Conservation (phyloP, 2,888 invertebrate genomes). For the Ophion ellenae region DNA sequence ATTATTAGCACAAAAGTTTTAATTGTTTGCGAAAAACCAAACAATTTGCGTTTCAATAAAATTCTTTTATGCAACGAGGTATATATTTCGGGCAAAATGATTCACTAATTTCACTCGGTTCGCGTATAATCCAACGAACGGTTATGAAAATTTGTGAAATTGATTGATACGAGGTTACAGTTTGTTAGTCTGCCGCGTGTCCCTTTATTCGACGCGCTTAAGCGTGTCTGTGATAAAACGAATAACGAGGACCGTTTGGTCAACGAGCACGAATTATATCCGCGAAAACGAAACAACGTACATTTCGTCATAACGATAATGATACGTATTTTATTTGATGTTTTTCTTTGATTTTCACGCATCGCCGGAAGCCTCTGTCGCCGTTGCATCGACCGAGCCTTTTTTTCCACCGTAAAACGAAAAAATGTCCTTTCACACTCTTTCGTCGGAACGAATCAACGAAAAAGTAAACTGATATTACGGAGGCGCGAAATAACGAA, state of each 20-base stretch:
- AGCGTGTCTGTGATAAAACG: slow-evolving; percentile 7
- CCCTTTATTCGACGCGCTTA: background rate
- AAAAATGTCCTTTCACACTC: background rate
- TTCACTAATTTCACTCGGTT: background rate
- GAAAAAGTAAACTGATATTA: background rate
- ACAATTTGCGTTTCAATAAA: background rate
- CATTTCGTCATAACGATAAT: background rate
- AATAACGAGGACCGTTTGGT: slow-evolving; percentile 18
- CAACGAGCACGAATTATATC: slow-evolving; percentile 4
- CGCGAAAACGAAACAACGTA: background rate
- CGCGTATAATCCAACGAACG: background rate
- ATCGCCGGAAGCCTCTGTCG: background rate
- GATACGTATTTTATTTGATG: background rate
- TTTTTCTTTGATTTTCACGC: background rate
- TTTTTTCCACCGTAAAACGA: background rate
- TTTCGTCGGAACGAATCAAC: background rate
- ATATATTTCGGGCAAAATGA: background rate
- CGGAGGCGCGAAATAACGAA: background rate
- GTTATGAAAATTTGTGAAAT: background rate
- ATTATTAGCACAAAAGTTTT: background rate
- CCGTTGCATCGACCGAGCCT: background rate
- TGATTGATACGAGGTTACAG: slow-evolving; percentile 3
- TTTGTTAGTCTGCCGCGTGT: slow-evolving; percentile 6
- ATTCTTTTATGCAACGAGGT: background rate
- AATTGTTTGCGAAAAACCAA: too few relatives aligned